Conservation (phyloP, 1,140 invertebrate genomes). For the Dolichoris vasculosae region DNA sequence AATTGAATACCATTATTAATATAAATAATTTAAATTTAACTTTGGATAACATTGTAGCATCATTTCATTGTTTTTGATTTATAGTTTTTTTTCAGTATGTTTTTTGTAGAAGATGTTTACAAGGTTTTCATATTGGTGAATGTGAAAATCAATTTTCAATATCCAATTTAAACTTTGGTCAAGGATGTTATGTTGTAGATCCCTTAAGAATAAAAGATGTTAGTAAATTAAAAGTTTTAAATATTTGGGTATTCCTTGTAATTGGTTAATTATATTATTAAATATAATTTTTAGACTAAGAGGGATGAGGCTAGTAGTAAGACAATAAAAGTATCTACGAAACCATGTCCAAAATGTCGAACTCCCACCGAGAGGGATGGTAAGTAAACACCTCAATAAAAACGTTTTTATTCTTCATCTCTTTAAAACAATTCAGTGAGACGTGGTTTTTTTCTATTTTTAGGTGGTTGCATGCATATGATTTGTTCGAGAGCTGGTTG, state of each 20-base stretch:
- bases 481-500: conserved; percentile 84
- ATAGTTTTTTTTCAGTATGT: conserved; percentile 78
- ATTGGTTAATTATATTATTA: not conserved
- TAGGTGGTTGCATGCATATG: conserved; percentile 94
- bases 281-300: conserved; percentile 75
- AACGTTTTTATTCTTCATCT: not conserved
- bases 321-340: conserved; percentile 86
- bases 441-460: conserved; percentile 22
- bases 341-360: conserved; percentile 91
- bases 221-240: conserved; percentile 53
- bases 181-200: conserved; percentile 78
- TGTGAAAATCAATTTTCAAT: conserved; percentile 74
- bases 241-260: not conserved
- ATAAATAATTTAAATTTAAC: not conserved
- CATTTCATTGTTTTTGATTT: not conserved
- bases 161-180: conserved; percentile 62
- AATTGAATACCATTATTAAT: not conserved
- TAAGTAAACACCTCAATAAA: conserved; percentile 59
- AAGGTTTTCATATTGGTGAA: conserved; percentile 87
- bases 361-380: conserved; percentile 90
- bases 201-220: conserved; percentile 76
- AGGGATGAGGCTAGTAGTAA: conserved; percentile 86
- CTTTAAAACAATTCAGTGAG: not conserved
- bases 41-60: not conserved
- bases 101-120: conserved; percentile 86